Base-by-base conservation (phyloP, 2,113 vertebrate genomes). In the Petroica traversi region DNA sequence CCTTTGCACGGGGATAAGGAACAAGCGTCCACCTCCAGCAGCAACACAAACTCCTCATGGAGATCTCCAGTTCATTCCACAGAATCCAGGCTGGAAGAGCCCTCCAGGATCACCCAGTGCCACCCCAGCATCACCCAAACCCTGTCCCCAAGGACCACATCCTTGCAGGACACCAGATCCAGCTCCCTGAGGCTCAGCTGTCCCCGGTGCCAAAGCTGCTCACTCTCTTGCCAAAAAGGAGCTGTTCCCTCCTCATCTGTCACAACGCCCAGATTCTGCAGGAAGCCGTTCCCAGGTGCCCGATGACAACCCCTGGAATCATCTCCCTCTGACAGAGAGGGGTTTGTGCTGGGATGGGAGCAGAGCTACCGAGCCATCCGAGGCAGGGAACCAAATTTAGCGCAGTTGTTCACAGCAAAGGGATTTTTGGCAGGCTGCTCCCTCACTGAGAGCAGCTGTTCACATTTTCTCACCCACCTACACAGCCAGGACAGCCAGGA, bases 381-480 rank as follows among this genome's bases (percentile, higher is more conserved):
- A n/a, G n/a, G n/a, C n/a, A n/a, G n/a, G n/a, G n/a, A n/a, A n/a
- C n/a, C n/a, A 77, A 92, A 96, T 95, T 97, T 95, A 95, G 97
- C 95, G 61, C 92, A 87, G 93, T 90, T 95, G 88, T 85, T 97
- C 95, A 91, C 93, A 95, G 92, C 80, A 75, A 61, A 91, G 83
- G 87, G 92, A 96, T 45, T 93, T 94, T 76, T 96, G 95, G 94
- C 94, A 94, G 93, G 91, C 88, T 81, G 73, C 67, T 96, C 34
- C 49, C 66, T 59, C 85, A 82, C 71, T 7, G 5, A 79, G 93
- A 8, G 73, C 97, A 97, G 97, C 97, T 97, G 97, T 93, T 97
- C 94, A 54, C 88, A 93, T 96, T 97, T 96, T 97, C 94, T 97
- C 92, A 97, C 95, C 96, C 96, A 96, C 96, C 96, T 97, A 97